Evolutionary conservation across 2,797 vertebrate genomes (phyloP), one percentile per base, ranked within the genome.

Genomic region (Okamejei kenojei): DNA sequence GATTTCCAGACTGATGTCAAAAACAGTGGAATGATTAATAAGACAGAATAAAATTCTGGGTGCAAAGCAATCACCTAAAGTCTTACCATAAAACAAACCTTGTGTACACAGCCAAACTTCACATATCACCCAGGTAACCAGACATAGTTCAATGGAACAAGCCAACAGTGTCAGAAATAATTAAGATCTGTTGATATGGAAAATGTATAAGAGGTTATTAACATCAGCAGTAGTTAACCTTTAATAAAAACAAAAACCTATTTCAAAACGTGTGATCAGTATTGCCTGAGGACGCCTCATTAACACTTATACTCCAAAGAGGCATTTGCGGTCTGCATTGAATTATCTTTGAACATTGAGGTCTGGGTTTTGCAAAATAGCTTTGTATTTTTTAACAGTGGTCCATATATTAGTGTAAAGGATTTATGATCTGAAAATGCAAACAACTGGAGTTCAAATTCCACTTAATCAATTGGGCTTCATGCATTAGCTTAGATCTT

Each of bases 391-490:
- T 45, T 45, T 35, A 45, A 80, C 32, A 38, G 2, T 80, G 7
- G 17, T 21, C 17, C 15, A 38, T 19, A 21, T 45, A 38, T 79
- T 80, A 45, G 35, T 80, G 79, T 80, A 23, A 45, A 21, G 17
- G 38, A 80, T 80, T 80, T 45, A 45, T 45, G 79, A 80, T 80
- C 38, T 45, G 79, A 80, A 35, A 80, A 80, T 80, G 79, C 79
- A 80, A 79, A 80, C 71, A 45, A 21, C 35, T 45, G 79, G 35
- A 21, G 32, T 79, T 19, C 3, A 79, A 38, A 79, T 38, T 17
- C 78, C 38, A 80, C 35, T 45, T 80, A 45, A 45, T 80, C 38
- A 45, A 38, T 45, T 17, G 21, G 35, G 19, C 7, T 80, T 7
- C 77, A 45, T 45, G 21, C 32, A 80, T 80, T 80, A 80, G 17